These are phyloP conservation scores for Diuraphis noxia DNA, from an alignment of 1,140 invertebrate genomes.

Conservation along the genomic window DNA sequence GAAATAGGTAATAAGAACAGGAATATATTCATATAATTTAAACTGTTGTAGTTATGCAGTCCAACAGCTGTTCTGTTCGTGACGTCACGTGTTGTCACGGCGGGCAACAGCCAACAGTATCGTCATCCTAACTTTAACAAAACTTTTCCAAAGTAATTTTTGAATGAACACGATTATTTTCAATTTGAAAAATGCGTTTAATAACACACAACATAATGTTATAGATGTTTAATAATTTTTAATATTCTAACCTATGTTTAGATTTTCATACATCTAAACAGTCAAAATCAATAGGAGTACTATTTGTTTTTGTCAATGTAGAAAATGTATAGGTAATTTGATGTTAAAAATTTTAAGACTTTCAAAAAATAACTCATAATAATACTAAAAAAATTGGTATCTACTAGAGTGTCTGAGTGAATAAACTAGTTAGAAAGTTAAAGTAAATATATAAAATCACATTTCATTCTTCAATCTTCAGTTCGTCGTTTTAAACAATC, in stretches of 20 bases:
- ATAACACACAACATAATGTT: not conserved
- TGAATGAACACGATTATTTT: not conserved
- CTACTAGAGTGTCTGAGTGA: not conserved
- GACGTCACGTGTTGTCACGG: conserved; percentile 38
- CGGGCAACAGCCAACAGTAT: not conserved
- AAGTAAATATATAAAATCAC: not conserved
- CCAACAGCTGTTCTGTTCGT: conserved; percentile 50
- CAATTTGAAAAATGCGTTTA: not conserved
- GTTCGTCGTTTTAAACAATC: not conserved
- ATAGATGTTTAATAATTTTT: not conserved
- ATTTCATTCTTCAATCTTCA: not conserved
- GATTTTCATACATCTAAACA: not conserved
- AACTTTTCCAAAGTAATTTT: not conserved
- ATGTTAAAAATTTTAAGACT: no score
- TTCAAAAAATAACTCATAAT: not conserved
- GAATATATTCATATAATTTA: not conserved
- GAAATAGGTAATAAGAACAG: not conserved
- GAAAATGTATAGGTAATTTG: not conserved
- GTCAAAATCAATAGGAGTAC: not conserved
- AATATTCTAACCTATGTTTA: not conserved
- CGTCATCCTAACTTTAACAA: not conserved
- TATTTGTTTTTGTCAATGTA: not conserved
- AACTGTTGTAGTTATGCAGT: not conserved
- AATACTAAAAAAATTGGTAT: not conserved
- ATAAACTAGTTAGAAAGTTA: not conserved